A percentile compares a stretch with the other conserved stretches of the same genome.
Conservation (phyloP, 1,140 invertebrate genomes). For the Acromyrmex charruanus region DNA sequence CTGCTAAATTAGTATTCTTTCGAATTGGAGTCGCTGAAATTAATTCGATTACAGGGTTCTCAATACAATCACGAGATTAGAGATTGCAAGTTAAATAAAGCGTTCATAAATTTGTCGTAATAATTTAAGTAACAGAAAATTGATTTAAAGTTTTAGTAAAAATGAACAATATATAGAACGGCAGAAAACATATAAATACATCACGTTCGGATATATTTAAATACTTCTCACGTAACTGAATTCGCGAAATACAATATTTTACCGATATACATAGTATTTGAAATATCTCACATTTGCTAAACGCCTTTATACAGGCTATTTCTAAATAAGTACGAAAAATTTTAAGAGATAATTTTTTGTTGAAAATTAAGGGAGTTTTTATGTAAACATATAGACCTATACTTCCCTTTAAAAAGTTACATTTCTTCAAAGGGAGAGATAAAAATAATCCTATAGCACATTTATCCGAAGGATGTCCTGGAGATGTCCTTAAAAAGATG, state of each 20-base stretch:
- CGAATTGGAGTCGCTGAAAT: not conserved
- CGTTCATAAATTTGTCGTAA: not conserved
- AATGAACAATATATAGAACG: not conserved
- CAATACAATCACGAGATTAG: slow-evolving; percentile 41
- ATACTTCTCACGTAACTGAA: not conserved
- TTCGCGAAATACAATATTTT: slow-evolving; percentile 11
- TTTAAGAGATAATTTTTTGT: too few species aligned
- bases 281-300: slow-evolving; percentile 4
- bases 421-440: too few species aligned
- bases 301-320: not conserved
- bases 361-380: too few species aligned
- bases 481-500: too few species aligned
- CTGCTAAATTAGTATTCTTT: slow-evolving; percentile 32
- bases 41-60: slow-evolving; percentile 43
- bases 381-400: too few species aligned
- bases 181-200: not conserved
- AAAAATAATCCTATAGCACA: too few species aligned
- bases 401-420: too few species aligned
- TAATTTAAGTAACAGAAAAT: not conserved
- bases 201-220: not conserved
- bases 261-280: not conserved
- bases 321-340: too few species aligned
- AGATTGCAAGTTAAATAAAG: slow-evolving; percentile 34
- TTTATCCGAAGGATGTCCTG: too few species aligned
- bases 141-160: not conserved